Percentiles rank a stretch among this genome's conserved stretches.
Evolutionary conservation across 2,888 invertebrate species (phyloP).

Genomic region (Meganola albula): DNA sequence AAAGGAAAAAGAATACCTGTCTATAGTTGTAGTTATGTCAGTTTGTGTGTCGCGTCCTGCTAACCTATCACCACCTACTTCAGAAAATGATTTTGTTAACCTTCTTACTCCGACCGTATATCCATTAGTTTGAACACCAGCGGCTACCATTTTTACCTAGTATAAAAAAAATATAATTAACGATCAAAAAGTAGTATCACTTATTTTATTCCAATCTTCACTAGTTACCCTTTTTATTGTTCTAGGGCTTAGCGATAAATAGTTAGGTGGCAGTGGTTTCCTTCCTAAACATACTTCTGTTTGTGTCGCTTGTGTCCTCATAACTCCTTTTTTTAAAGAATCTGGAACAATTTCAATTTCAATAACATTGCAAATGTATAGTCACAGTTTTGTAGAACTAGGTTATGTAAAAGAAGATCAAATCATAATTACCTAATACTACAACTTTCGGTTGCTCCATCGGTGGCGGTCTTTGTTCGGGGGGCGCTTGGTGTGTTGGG

Average conservation of each 20-base stretch:
- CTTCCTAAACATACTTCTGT: constrained; percentile 86
- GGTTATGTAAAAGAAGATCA: too few species aligned
- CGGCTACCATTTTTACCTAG: constrained; percentile 91
- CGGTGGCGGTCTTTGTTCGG: constrained; percentile 48
- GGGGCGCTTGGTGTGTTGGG: constrained; percentile 39
- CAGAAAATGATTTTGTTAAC: constrained; percentile 89
- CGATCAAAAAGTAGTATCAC: not conserved
- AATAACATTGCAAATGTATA: too few species aligned
- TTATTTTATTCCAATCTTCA: not conserved
- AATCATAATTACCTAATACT: constrained; percentile 73
- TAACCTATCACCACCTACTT: constrained; percentile 77
- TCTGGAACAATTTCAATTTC: too few species aligned
- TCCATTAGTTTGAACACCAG: constrained; percentile 94
- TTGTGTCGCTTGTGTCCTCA: constrained; percentile 96
- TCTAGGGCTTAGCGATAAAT: constrained; percentile 86
- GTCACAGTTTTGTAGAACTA: too few species aligned
- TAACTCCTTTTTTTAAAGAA: constrained; percentile 88
- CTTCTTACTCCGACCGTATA: constrained; percentile 79
- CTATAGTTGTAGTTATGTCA: constrained; percentile 50
- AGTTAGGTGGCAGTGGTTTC: constrained; percentile 83
- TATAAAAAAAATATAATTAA: constrained; percentile 1
- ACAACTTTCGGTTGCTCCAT: constrained; percentile 74
- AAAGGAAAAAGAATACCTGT: constrained; percentile 47
- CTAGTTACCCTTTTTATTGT: constrained; percentile 85
- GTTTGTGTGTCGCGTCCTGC: constrained; percentile 48